These are phyloP conservation scores for Urocynchramus pylzowi DNA, from an alignment of 2,113 vertebrate genomes.

Conservation along the genomic window DNA sequence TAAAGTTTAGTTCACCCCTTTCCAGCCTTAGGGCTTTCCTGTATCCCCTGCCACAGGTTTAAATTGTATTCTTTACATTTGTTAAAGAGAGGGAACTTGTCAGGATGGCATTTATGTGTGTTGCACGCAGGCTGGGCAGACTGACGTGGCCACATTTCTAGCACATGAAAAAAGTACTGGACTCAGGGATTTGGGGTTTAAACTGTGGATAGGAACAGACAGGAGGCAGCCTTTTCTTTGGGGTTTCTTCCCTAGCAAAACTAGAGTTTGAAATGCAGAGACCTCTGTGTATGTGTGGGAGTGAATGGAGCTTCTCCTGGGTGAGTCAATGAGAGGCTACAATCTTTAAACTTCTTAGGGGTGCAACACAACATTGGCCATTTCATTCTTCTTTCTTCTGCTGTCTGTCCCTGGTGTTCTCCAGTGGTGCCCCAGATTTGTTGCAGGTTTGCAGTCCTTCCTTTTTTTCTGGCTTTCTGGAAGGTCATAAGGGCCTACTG, in stretches of 20 bases:
- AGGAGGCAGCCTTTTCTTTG: neutral
- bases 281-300: neutral
- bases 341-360: neutral
- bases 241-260: neutral
- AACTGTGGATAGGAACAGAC: neutral
- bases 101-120: neutral
- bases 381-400: neutral
- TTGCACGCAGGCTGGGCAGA: neutral
- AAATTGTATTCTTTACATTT: neutral
- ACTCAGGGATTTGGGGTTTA: neutral
- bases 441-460: neutral
- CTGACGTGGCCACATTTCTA: neutral
- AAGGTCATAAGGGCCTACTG: neutral
- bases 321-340: neutral
- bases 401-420: neutral
- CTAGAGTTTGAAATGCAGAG: neutral
- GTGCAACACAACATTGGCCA: neutral
- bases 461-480: neutral
- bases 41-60: neutral
- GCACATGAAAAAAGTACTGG: neutral
- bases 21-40: neutral
- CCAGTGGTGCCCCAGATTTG: fast-evolving
- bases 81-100: neutral
- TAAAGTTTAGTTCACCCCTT: neutral
- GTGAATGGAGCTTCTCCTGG: neutral